Percentiles rank a stretch among this genome's conserved stretches.
phyloP scores from a whole-genome alignment of 2,113 vertebrate genomes.

The Lipophrys pholis region DNA sequence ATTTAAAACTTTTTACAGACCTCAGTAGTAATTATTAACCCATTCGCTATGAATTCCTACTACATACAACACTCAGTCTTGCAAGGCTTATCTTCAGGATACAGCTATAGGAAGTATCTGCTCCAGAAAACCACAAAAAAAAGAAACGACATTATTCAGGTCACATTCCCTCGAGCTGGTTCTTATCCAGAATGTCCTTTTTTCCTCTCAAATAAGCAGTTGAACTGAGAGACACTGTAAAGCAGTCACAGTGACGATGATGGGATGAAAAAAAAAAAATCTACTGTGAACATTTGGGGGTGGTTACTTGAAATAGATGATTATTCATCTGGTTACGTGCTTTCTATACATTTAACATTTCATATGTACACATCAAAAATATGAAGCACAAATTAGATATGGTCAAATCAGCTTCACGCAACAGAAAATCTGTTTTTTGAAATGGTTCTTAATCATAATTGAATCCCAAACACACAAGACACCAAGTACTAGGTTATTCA shows the following conservation, averaged over 20 bases:
- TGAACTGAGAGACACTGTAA: not conserved
- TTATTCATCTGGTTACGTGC: not conserved
- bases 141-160: not conserved
- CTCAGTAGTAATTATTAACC: not conserved
- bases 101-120: not conserved
- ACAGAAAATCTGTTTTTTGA: too few relatives aligned
- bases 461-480: too few relatives aligned
- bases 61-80: not conserved
- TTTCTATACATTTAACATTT: not conserved
- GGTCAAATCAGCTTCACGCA: too few relatives aligned
- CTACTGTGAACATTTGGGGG: not conserved
- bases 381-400: not conserved
- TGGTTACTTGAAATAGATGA: not conserved
- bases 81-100: slow-evolving; percentile 9
- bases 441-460: too few relatives aligned
- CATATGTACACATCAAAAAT: not conserved
- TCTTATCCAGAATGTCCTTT: slow-evolving; percentile 45
- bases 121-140: not conserved
- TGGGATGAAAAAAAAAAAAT: not conserved
- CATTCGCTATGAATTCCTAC: not conserved
- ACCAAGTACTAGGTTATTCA: too few relatives aligned
- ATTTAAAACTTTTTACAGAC: not conserved
- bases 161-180: slow-evolving; percentile 2
- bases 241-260: not conserved
- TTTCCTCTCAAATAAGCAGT: slow-evolving; percentile 40